Conservation (phyloP, 2,888 invertebrate species). For the Eremobia ochroleuca region DNA sequence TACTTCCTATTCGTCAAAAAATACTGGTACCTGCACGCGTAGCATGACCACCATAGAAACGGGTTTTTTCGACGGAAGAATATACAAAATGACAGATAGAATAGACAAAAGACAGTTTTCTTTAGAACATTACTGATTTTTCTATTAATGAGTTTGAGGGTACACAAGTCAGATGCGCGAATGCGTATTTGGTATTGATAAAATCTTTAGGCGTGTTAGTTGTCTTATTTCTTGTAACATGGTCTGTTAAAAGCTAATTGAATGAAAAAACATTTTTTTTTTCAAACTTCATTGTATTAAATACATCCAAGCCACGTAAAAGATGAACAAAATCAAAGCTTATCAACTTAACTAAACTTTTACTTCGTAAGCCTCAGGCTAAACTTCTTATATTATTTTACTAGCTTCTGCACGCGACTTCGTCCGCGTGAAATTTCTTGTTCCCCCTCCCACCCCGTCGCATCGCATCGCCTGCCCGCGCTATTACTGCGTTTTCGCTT, state of each 20-base stretch:
- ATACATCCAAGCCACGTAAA: constrained; percentile 31
- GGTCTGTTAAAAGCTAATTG: constrained; percentile 27
- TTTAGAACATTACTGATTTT: too few relatives aligned
- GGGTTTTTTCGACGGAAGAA: too few relatives aligned
- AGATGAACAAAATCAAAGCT: constrained; percentile 48
- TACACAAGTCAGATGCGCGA: background rate
- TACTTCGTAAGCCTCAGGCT: constrained; percentile 18
- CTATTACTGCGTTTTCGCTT: background rate
- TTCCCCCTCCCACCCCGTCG: background rate
- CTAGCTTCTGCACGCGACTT: background rate
- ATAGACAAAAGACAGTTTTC: too few relatives aligned
- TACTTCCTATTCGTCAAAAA: background rate
- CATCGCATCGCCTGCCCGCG: background rate
- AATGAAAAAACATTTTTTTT: constrained; percentile 26
- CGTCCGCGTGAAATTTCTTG: background rate
- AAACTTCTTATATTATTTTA: constrained; percentile 36
- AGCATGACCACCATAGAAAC: too few relatives aligned
- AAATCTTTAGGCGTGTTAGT: background rate
- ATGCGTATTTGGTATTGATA: background rate
- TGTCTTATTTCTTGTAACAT: background rate
- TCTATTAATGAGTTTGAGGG: background rate
- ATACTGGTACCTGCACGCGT: background rate
- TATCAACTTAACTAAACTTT: constrained; percentile 34
- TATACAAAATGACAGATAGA: too few relatives aligned
- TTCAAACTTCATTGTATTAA: constrained; percentile 7